These are phyloP conservation scores for Chionis minor DNA, from an alignment of 2,113 vertebrate species.

Conservation along the genomic window DNA sequence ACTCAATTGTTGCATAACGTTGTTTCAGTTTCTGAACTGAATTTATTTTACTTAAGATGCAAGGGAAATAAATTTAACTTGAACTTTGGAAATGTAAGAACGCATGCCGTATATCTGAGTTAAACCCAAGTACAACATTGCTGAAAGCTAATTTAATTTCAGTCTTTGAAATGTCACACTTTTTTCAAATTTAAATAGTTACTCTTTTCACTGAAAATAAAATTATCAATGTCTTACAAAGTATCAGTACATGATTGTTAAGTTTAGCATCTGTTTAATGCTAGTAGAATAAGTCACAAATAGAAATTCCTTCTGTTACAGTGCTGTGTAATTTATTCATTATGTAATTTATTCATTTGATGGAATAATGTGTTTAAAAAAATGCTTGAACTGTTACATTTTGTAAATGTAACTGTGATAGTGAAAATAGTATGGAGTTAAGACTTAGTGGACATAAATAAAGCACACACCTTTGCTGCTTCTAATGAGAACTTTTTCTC, in stretches of 20 bases:
- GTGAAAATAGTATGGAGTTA: background rate
- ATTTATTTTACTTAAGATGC: background rate
- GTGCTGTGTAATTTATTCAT: background rate
- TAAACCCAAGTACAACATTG: background rate
- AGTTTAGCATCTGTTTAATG: background rate
- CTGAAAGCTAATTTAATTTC: background rate
- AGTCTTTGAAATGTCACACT: background rate
- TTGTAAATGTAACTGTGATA: background rate
- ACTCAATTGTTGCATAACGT: background rate
- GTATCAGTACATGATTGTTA: background rate
- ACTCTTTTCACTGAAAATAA: background rate
- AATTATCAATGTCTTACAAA: background rate
- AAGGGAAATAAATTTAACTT: background rate
- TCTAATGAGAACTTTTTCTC: conserved; percentile 14
- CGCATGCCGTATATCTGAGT: background rate
- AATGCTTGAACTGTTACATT: background rate
- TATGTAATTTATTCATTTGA: background rate
- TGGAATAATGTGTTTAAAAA: background rate
- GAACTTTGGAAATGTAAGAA: background rate
- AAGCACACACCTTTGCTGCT: background rate
- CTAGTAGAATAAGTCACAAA: background rate
- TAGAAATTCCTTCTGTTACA: background rate
- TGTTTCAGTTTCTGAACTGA: background rate
- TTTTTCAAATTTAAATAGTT: background rate
- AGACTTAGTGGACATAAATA: background rate